A percentile compares a stretch with the other conserved stretches of the same genome.
Evolutionary conservation across 2,797 vertebrate genomes (phyloP).

Genomic region (Lacerta bilineata): DNA sequence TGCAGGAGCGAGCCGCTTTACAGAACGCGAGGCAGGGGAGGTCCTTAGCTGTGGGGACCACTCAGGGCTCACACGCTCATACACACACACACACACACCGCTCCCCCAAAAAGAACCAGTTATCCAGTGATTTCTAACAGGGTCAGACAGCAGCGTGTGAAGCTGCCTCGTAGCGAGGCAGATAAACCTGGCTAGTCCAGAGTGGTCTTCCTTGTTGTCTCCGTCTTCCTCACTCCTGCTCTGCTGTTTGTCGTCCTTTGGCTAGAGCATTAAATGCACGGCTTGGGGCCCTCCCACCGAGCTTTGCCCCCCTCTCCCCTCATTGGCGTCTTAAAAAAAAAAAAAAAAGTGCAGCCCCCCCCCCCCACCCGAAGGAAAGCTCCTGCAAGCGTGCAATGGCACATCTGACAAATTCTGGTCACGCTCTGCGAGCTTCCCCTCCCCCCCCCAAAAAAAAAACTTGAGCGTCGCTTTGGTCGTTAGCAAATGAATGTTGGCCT

Average conservation of each 20-base stretch:
- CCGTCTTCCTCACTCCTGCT: background rate
- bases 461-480: background rate
- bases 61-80: background rate
- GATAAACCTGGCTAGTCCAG: background rate
- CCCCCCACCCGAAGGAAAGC: background rate
- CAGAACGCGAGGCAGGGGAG: background rate
- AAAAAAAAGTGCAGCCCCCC: no score
- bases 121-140: background rate
- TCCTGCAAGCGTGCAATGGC: background rate
- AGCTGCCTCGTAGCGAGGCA: background rate
- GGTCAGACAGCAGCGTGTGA: background rate
- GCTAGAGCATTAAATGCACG: background rate
- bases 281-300: no score
- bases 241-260: background rate
- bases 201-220: background rate
- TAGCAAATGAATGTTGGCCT: background rate
- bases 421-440: background rate
- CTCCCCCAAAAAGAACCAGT: no score
- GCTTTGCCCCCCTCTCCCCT: background rate
- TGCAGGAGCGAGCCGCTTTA: no score
- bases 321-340: background rate
- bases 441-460: no score
- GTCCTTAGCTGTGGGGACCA: background rate
- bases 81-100: no score
- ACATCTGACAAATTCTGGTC: background rate